Evolutionary conservation across 1,140 invertebrate genomes (phyloP).

Genomic region (Cotesia glomerata): DNA sequence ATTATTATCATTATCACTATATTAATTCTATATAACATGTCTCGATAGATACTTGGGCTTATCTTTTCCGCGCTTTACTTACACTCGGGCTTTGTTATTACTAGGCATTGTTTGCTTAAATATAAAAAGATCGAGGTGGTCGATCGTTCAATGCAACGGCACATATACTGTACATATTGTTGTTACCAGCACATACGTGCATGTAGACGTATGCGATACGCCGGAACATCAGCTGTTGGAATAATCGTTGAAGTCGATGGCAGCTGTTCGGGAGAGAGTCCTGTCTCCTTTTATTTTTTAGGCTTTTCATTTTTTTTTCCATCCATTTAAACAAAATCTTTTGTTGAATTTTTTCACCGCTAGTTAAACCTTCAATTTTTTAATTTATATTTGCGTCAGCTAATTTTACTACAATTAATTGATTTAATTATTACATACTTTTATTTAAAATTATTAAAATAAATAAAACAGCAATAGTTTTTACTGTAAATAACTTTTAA

Average conservation of each 20-base stretch:
- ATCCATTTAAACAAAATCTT: conserved; percentile 25
- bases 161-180: not conserved
- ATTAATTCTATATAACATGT: too few relatives aligned
- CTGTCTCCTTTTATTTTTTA: conserved; percentile 21
- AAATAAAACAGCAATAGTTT: too few relatives aligned
- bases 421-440: too few relatives aligned
- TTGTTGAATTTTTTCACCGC: conserved; percentile 2
- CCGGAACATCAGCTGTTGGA: conserved; percentile 61
- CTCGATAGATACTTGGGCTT: too few relatives aligned
- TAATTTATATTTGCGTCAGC: not conserved
- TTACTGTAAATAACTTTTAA: too few relatives aligned
- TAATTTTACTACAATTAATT: not conserved
- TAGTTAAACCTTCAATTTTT: not conserved
- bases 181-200: not conserved
- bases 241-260: conserved; percentile 58
- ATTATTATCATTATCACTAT: too few relatives aligned
- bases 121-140: conserved; percentile 42
- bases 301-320: conserved; percentile 11
- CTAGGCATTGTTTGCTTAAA: not conserved
- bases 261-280: conserved; percentile 55
- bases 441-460: too few relatives aligned
- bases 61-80: not conserved
- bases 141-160: conserved; percentile 38
- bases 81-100: not conserved
- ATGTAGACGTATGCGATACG: conserved; percentile 1